A percentile compares a stretch with the other conserved stretches of the same genome.
phyloP scores from a whole-genome alignment of 1,140 invertebrate genomes.

The Thaumetopoea pityocampa region DNA sequence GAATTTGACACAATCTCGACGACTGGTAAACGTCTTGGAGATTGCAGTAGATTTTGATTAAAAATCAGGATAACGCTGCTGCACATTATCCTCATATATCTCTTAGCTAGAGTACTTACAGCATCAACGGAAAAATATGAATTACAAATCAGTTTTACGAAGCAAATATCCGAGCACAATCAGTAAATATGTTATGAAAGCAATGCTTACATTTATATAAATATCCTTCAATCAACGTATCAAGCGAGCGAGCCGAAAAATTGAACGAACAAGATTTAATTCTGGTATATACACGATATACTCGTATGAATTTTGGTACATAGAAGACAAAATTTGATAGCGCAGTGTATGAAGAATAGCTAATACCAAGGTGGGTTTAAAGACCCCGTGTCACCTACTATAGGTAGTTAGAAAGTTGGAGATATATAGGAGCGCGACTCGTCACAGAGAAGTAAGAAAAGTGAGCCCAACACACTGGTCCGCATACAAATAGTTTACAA shows the following conservation, averaged over 20 bases:
- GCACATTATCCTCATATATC: too few species aligned
- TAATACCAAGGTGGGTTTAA: conserved; percentile 6
- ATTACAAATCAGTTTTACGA: conserved; percentile 13
- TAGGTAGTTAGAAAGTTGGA: conserved; percentile 8
- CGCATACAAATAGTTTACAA: conserved; percentile 71
- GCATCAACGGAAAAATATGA: neutral
- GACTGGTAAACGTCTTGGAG: too few species aligned
- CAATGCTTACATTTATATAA: conserved; percentile 31
- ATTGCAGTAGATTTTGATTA: too few species aligned
- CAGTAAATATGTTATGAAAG: conserved; percentile 26
- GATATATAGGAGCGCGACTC: conserved; percentile 27
- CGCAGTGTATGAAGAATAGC: conserved; percentile 17
- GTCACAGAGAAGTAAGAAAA: conserved; percentile 62
- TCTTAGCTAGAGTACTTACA: too few species aligned
- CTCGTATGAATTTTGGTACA: conserved; percentile 28
- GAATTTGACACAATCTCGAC: too few species aligned
- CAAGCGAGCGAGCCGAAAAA: conserved; percentile 21
- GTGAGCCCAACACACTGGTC: conserved; percentile 44
- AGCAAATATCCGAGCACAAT: conserved; percentile 3
- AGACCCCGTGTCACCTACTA: conserved; percentile 6
- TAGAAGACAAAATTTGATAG: conserved; percentile 32
- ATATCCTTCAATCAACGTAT: conserved; percentile 48
- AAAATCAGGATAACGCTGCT: too few species aligned
- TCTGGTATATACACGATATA: conserved; percentile 32
- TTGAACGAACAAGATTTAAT: conserved; percentile 35